Conservation (phyloP, 2,113 vertebrate species). For the Lagenorhynchus albirostris region DNA sequence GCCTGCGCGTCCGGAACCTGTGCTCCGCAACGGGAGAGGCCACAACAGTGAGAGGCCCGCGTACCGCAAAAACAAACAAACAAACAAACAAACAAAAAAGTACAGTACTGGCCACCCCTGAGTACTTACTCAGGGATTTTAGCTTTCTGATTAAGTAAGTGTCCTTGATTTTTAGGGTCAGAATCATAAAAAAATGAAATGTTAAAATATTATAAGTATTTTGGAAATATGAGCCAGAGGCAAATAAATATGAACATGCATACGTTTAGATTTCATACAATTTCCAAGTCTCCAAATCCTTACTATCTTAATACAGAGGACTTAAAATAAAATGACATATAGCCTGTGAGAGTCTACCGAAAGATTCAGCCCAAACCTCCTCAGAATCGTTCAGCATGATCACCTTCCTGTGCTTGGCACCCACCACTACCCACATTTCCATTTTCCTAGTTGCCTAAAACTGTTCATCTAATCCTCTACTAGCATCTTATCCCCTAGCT, state of each 20-base stretch:
- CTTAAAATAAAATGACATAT: constrained; percentile 5
- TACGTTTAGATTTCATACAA: constrained; percentile 16
- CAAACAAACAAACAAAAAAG: background rate
- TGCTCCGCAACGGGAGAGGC: too few relatives aligned
- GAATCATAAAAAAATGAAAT: constrained; percentile 14
- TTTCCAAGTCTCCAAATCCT: constrained; percentile 9
- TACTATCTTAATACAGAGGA: background rate
- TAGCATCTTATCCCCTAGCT: background rate
- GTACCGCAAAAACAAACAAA: too few relatives aligned
- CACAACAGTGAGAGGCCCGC: too few relatives aligned
- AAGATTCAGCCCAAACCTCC: background rate
- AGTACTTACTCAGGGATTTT: background rate
- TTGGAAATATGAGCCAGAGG: background rate
- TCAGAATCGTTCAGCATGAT: background rate
- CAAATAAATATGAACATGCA: constrained; percentile 19
- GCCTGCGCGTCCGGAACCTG: too few relatives aligned
- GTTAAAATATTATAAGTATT: constrained; percentile 21
- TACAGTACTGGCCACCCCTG: background rate
- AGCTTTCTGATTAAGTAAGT: background rate
- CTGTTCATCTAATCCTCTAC: background rate
- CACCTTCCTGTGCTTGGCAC: background rate
- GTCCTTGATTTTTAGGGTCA: background rate
- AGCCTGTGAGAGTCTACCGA: background rate
- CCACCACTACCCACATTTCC: background rate
- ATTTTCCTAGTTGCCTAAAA: background rate